Base-by-base conservation (phyloP, 2,797 vertebrate species). In the Squalus acanthias region DNA sequence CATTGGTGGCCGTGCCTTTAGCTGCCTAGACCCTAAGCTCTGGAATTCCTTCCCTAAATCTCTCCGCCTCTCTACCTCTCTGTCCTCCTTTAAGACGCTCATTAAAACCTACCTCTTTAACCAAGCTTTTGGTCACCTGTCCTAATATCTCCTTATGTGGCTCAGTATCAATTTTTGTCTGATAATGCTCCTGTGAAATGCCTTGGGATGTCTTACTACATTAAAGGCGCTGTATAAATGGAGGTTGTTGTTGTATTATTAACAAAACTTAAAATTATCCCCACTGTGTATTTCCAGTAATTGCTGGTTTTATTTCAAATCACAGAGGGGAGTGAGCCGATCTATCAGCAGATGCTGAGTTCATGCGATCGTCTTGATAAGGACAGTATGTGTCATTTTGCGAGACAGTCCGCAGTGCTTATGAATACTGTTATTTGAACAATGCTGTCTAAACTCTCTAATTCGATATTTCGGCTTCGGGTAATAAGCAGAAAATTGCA, bases 401-500 rank as follows among this genome's bases (percentile, higher is more conserved):
- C 2, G n/a, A 93, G 63, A 69, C 91, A 93, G 91, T 93, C 91
- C n/a, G 7, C 60, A 69, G 65, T 26, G 39, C n/a, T 93, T 69
- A 69, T 69, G 91, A 69, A 69, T 46, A 93, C 91, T 69, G n/a
- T 93, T 93, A 93, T 46, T 93, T 93, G 91, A 69, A 67, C 91
- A 46, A 39, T 85, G 20, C 82, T 50, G 46, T 46, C 82, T 93
- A 69, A 93, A 93, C 65, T 67, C 57, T 63, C 63, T 69, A 69
- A 69, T 93, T 93, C 65, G 22, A 93, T 65, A 93, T 69, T 93
- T 69, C 22, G 17, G 65, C n/a, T 93, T 93, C 65, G n/a, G 65
- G 65, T 69, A 93, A 93, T 93, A 12, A 93, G 91, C 91, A 69
- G 91, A 93, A 92, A 93, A 93, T 93, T 93, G 65, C 65, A 93